Evolutionary conservation across 2,888 invertebrate genomes (phyloP), one percentile per base, ranked within the genome.

Genomic region (Physocephala rufipes): DNA sequence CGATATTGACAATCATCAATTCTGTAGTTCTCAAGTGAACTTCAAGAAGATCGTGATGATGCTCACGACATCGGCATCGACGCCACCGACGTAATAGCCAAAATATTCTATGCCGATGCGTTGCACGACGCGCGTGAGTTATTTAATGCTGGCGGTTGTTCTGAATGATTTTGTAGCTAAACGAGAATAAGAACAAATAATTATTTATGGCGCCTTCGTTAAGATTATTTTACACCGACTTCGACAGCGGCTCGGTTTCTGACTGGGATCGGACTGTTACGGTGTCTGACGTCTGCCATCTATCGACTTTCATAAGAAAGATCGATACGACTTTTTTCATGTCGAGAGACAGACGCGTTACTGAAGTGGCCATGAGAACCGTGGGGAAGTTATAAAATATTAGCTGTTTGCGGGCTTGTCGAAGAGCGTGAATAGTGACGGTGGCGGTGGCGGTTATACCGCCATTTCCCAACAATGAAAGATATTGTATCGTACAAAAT

Each of bases 131-230:
- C 13, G 63, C 24, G 21, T 21, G 55, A 55, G 55, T 55, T 19
- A 12, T 19, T 58, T 24, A 28, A n/a, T 49, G 49, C 49, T 49
- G 49, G n/a, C 49, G 49, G n/a, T 19, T 16, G 26, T 19, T 45
- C 7, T n/a, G 63, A 13, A 36, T 19, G 43, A 13, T 19, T 36
- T 36, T 19, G n/a, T n/a, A 4, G 43, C 47, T 21, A 47, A 16
- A 58, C 24, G 21, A 36, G 16, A 51, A 62, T 49, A 51, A n/a
- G 51, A 62, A 68, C 15, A 68, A 62, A 68, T 68, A 67, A 67
- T 67, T 67, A 68, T 68, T 68, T 68, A 68, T 68, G 68, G 68
- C 68, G 68, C 68, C 68, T 68, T 62, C 51, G 36, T 36, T 62
- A 24, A 21, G 47, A 45, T 21, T 5, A 15, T 7, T 43, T 30